phyloP scores from a whole-genome alignment of 2,797 vertebrate genomes.

The Denticeps clupeoides region DNA sequence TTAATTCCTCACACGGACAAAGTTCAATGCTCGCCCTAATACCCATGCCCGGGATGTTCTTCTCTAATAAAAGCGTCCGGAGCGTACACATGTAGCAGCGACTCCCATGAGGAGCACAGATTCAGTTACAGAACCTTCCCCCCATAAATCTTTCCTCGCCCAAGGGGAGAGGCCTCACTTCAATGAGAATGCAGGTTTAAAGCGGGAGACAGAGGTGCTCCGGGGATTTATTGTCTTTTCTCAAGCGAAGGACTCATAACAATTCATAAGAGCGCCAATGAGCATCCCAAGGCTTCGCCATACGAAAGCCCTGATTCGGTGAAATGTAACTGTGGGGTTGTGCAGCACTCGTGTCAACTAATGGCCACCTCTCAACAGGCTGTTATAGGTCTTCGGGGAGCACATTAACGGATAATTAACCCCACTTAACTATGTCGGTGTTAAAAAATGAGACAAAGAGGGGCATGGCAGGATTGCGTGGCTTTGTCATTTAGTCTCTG shows the following conservation, averaged over 20 bases:
- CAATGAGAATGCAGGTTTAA: conserved; percentile 22
- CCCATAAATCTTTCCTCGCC: conserved; percentile 59
- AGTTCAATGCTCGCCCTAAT: too few species aligned
- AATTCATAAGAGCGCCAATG: conserved; percentile 24
- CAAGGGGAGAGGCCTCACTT: conserved; percentile 31
- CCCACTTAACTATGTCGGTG: background rate
- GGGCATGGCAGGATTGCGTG: background rate
- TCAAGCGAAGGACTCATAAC: conserved; percentile 33
- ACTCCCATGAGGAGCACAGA: conserved; percentile 34
- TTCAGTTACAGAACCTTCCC: conserved; percentile 47
- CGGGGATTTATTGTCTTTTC: conserved; percentile 43
- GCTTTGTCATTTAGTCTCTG: too few species aligned
- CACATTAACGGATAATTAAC: background rate
- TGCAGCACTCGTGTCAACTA: too few species aligned
- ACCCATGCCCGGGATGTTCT: too few species aligned
- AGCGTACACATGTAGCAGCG: conserved; percentile 54
- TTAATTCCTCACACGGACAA: too few species aligned
- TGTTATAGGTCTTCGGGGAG: too few species aligned
- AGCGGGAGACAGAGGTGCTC: conserved; percentile 40
- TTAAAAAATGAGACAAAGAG: background rate
- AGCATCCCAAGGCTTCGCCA: too few species aligned
- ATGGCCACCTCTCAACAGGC: too few species aligned
- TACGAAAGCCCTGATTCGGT: too few species aligned
- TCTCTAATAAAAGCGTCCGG: conserved; percentile 34
- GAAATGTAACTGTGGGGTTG: too few species aligned